phyloP scores from a whole-genome alignment of 92 coral and sea anemone species.

The Epizoanthus rinbou region DNA sequence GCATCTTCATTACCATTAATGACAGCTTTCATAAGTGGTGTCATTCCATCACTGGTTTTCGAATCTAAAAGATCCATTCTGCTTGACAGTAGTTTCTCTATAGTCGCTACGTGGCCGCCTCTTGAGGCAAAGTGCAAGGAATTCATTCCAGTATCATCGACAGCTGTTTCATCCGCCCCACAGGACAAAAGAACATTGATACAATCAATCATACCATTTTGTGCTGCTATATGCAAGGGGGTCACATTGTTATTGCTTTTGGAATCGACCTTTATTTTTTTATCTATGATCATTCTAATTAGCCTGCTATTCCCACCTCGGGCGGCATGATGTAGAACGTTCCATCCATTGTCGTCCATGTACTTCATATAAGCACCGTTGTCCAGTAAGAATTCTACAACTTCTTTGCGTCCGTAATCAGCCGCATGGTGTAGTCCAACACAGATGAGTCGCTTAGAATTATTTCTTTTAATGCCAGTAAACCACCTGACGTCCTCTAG shows the following conservation, averaged over 20 bases:
- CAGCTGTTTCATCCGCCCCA: constrained; percentile 68
- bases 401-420: neutral
- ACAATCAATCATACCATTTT: constrained; percentile 68
- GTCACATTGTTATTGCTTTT: constrained; percentile 20
- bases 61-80: constrained; percentile 63
- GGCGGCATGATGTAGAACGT: constrained; percentile 23
- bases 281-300: constrained; percentile 6
- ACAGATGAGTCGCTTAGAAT: neutral
- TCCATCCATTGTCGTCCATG: constrained; percentile 34
- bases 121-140: constrained; percentile 77
- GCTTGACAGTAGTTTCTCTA: constrained; percentile 54
- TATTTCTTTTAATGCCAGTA: neutral
- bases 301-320: constrained; percentile 24
- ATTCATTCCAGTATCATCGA: constrained; percentile 73
- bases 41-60: constrained; percentile 69
- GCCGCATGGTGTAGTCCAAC: constrained; percentile 24
- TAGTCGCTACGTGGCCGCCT: constrained; percentile 68
- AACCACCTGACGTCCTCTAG: neutral
- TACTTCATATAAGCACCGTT: neutral
- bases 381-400: neutral
- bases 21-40: constrained; percentile 76
- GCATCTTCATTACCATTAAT: constrained; percentile 62
- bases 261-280: constrained; percentile 23
- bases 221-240: constrained; percentile 76
- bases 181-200: constrained; percentile 68